phyloP scores from a whole-genome alignment of 2,888 invertebrate genomes.

The Caenorhabditis sulstoni region DNA sequence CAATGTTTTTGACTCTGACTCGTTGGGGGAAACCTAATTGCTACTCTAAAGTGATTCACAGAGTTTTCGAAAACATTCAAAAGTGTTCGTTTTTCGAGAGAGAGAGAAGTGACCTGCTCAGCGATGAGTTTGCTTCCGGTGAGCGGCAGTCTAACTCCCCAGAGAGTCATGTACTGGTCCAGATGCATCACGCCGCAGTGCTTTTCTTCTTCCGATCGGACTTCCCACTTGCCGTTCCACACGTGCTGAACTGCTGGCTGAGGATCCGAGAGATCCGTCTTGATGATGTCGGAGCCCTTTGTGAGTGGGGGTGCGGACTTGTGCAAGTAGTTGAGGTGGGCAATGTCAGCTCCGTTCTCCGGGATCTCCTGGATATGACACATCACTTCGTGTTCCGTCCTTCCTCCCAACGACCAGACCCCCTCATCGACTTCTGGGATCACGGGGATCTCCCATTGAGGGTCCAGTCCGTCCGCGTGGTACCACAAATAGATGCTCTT shows the following conservation, averaged over 20 bases:
- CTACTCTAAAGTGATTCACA: no score
- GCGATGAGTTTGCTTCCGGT: conserved; percentile 69
- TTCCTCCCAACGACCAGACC: conserved; percentile 86
- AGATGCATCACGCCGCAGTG: conserved; percentile 86
- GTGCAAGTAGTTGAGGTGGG: conserved; percentile 89
- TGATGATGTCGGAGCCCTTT: conserved; percentile 66
- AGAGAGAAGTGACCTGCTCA: conserved; percentile 63
- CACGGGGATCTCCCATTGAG: conserved; percentile 86
- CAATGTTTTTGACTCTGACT: no score
- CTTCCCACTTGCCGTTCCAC: conserved; percentile 85
- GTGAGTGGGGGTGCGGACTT: conserved; percentile 56
- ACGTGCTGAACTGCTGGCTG: conserved; percentile 82
- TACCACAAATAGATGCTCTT: conserved; percentile 89
- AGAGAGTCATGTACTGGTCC: conserved; percentile 82
- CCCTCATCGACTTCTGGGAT: conserved; percentile 84
- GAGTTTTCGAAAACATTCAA: no score
- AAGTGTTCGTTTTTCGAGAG: no score
- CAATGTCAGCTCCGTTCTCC: conserved; percentile 91
- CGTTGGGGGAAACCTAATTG: no score
- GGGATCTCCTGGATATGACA: conserved; percentile 87
- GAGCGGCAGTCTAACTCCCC: conserved; percentile 66
- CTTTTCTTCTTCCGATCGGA: conserved; percentile 82
- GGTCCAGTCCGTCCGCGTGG: conserved; percentile 86
- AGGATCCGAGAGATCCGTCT: conserved; percentile 66
- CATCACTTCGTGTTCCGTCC: conserved; percentile 85